These are phyloP conservation scores for Cheilosia variabilis DNA, from an alignment of 2,888 invertebrate species.

Conservation along the genomic window DNA sequence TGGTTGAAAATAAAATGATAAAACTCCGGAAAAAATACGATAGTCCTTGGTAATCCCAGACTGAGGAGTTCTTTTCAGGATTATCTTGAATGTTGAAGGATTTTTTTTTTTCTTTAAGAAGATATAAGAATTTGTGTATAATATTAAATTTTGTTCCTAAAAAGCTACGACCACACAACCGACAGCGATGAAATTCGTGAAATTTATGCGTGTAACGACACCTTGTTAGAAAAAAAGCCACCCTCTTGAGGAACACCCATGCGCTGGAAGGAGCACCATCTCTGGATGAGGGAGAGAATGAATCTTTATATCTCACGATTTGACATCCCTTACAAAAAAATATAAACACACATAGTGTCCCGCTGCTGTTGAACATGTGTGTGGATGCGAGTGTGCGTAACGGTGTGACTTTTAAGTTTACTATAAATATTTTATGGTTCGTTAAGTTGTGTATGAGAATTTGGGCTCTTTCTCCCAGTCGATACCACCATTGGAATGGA, in stretches of 20 bases:
- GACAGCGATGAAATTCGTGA: conserved; percentile 83
- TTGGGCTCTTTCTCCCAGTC: conserved; percentile 37
- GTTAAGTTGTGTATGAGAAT: conserved; percentile 66
- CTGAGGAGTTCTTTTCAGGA: conserved; percentile 1
- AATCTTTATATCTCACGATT: conserved; percentile 56
- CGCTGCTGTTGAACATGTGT: conserved; percentile 52
- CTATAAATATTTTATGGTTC: conserved; percentile 76
- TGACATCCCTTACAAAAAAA: conserved; percentile 55
- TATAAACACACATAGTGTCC: not conserved
- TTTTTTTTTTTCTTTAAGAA: conserved; percentile 20
- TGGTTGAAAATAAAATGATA: conserved; percentile 62
- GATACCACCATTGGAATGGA: conserved; percentile 74
- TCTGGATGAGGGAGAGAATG: conserved; percentile 61
- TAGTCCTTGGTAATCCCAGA: conserved; percentile 34
- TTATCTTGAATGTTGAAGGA: not conserved
- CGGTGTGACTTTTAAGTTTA: conserved; percentile 71
- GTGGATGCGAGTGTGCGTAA: conserved; percentile 46
- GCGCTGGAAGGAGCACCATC: conserved; percentile 69
- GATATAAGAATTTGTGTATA: conserved; percentile 61
- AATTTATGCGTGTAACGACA: conserved; percentile 78
- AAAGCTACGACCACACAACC: conserved; percentile 82
- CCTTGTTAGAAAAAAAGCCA: conserved; percentile 67
- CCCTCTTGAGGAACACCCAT: conserved; percentile 71
- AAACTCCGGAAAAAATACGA: conserved; percentile 32
- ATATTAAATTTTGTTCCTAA: conserved; percentile 76